Evolutionary conservation across 2,888 invertebrate genomes (phyloP), one percentile per base, ranked within the genome.

Genomic region (Megastigmus dorsalis): DNA sequence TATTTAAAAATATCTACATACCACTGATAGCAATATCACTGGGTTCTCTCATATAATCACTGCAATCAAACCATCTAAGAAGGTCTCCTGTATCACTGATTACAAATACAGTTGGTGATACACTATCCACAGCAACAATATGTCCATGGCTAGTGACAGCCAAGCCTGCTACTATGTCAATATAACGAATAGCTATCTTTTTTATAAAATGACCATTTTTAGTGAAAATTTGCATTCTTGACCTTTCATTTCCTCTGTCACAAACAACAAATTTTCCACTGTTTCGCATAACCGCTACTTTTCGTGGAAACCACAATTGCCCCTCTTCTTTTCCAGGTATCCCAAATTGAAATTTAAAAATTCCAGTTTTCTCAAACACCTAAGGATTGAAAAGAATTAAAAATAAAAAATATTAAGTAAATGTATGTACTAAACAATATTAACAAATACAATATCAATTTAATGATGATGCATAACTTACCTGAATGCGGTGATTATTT

Each of bases 171-270:
- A 98, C 95, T 80, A 95, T 95, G 85, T 95, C 95, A 84, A 95
- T 95, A 88, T 95, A 95, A 79, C 95, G 91, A 78, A 94, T 94
- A 75, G 97, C 96, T 78, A 98, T 98, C 89, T 98, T 98, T 89
- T 96, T 96, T 83, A 98, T 91, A 88, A 98, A 98, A 85, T 97
- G 96, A 30, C 98, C 98, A 86, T 94, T 97, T 85, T 96, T 96
- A 48, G 96, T 97, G 86, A 98, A 98, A 81, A 98, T 96, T 89
- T 98, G 98, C 97, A 98, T 97, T 73, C 98, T 93, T 0, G 97
- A 97, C 68, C 98, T 92, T 87, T 98, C 98, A 84, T 97, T 97
- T 57, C 98, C 98, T 79, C 98, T 94, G 89, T 98, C 98, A 88
- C 98, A 98, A 2, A 98, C 97, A n/a, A 98, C 97, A 88, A 95